A percentile compares a stretch with the other conserved stretches of the same genome.
Conservation (phyloP, 2,888 invertebrate genomes). For the Gasteruption jaculator region DNA sequence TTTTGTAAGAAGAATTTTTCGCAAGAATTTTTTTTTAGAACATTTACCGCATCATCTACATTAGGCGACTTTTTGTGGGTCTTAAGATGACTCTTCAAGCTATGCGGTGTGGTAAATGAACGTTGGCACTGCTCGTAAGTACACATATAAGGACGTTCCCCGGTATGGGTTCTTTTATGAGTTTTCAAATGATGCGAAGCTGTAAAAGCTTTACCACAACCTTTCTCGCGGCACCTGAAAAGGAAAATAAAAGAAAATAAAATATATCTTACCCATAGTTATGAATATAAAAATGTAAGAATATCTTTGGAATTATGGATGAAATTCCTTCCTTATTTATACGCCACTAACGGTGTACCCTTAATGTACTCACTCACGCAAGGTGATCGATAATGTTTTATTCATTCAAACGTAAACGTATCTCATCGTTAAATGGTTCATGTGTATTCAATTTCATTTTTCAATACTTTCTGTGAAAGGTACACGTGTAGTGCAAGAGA, state of each 20-base stretch:
- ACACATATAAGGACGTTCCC: constrained; percentile 77
- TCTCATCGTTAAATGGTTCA: too few relatives aligned
- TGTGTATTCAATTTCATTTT: too few relatives aligned
- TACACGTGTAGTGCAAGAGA: too few relatives aligned
- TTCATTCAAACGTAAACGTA: too few relatives aligned
- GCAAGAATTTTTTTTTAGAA: neutral
- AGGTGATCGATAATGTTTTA: too few relatives aligned
- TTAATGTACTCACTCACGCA: too few relatives aligned
- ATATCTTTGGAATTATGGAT: too few relatives aligned
- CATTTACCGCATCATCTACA: constrained; percentile 34
- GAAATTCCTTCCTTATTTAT: too few relatives aligned
- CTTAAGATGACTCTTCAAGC: constrained; percentile 73
- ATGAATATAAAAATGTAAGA: neutral
- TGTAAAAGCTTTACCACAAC: constrained; percentile 89
- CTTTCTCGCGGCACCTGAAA: constrained; percentile 71
- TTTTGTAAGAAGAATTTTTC: too few relatives aligned
- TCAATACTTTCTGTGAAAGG: too few relatives aligned
- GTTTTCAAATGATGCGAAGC: constrained; percentile 93
- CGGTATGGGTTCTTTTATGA: constrained; percentile 79
- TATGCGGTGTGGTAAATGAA: constrained; percentile 81
- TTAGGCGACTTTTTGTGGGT: constrained; percentile 60
- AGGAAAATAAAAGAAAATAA: constrained; percentile 14
- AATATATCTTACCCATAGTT: constrained; percentile 2
- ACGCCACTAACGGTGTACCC: too few relatives aligned
- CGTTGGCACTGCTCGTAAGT: constrained; percentile 64